A percentile compares a stretch with the other conserved stretches of the same genome.
phyloP scores from a whole-genome alignment of 2,113 vertebrate species.

The Osmerus eperlanus region DNA sequence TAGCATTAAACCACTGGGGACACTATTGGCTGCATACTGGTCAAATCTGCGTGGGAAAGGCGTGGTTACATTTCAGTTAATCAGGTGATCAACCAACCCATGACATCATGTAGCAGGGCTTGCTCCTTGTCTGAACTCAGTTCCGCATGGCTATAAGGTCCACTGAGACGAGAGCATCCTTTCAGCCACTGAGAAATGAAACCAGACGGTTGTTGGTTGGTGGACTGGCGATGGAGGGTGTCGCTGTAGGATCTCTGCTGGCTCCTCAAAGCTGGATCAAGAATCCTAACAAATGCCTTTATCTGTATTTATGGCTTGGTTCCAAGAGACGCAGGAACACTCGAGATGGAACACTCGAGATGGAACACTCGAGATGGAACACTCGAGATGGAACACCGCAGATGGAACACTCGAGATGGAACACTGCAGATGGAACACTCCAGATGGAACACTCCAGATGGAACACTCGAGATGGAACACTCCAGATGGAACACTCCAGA shows the following conservation, averaged over 20 bases:
- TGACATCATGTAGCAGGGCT: slow-evolving; percentile 61
- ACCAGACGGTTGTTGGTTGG: slow-evolving; percentile 26
- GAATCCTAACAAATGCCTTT: slow-evolving; percentile 33
- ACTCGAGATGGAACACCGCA: too few relatives aligned
- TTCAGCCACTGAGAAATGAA: not conserved
- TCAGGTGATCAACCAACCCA: slow-evolving; percentile 47
- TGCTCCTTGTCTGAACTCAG: slow-evolving; percentile 27
- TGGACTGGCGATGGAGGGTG: slow-evolving; percentile 35
- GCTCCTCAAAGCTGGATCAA: slow-evolving; percentile 37
- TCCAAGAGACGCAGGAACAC: slow-evolving; percentile 57
- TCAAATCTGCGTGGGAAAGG: not conserved
- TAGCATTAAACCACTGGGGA: not conserved
- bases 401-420: slow-evolving; percentile 13
- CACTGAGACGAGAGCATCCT: slow-evolving; percentile 37
- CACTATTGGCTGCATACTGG: not conserved
- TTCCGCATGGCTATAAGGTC: slow-evolving; percentile 61
- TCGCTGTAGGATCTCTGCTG: slow-evolving; percentile 9
- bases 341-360: slow-evolving; percentile 17
- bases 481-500: not conserved
- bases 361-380: not conserved
- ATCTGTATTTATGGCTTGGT: slow-evolving; percentile 69
- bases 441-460: not conserved
- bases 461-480: slow-evolving; percentile 30
- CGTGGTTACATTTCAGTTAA: not conserved
- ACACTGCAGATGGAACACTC: too few relatives aligned